Percentiles rank a stretch among this genome's conserved stretches.
Evolutionary conservation across 2,888 invertebrate genomes (phyloP).

Genomic region (Acanthoscelides obtectus): DNA sequence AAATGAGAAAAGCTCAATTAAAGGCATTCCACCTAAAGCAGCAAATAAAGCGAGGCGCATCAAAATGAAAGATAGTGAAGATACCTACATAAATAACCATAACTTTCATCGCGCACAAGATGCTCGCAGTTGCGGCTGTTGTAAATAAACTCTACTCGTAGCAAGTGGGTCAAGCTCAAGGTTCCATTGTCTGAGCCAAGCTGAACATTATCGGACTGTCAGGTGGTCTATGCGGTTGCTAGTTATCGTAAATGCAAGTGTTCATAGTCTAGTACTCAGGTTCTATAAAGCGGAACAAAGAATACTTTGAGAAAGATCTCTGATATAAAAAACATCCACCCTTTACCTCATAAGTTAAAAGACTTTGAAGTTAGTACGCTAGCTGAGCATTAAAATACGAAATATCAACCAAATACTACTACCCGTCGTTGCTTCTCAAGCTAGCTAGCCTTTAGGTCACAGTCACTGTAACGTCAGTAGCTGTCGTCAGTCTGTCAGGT

Average conservation of each 20-base stretch:
- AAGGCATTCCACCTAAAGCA: neutral
- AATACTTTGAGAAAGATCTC: no score
- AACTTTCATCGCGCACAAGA: neutral
- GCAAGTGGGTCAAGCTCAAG: neutral
- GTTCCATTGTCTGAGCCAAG: neutral
- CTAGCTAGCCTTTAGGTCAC: no score
- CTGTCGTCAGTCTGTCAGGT: no score
- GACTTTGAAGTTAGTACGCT: no score
- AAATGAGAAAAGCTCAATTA: neutral
- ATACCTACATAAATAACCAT: neutral
- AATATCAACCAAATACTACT: no score
- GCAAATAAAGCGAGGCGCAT: neutral
- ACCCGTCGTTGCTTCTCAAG: no score
- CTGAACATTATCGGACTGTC: neutral
- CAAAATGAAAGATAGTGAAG: neutral
- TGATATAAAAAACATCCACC: no score
- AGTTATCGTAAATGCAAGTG: neutral
- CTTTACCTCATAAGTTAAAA: no score
- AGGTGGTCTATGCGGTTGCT: neutral
- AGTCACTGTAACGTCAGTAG: no score
- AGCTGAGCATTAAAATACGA: no score
- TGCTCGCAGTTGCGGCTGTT: neutral
- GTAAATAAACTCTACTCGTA: neutral
- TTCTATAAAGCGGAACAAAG: no score
- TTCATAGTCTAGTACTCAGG: neutral